Evolutionary conservation across 1,140 invertebrate genomes (phyloP), one percentile per base, ranked within the genome.

Genomic region (Pogonognathellus flavescens): DNA sequence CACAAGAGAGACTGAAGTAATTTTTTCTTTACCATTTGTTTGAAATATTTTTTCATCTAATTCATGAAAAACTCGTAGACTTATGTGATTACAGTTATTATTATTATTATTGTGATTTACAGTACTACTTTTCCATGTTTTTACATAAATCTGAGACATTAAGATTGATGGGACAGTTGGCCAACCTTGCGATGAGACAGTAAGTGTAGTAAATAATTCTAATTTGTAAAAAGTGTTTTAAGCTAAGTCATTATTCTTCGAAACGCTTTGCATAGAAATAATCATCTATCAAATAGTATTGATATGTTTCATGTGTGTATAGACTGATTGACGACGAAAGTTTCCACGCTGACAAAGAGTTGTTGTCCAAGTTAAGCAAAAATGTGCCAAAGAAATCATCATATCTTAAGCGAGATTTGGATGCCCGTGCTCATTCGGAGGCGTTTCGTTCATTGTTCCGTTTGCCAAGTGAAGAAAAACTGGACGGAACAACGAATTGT

Each of bases 151-250:
- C 93, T 59, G 97, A 99, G 91, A 97, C 97, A 0, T 98, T 95
- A 91, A 92, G 93, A 60, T 90, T 99, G 83, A 98, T 99, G 94
- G 95, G 97, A 89, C 98, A 99, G 91, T 92, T 99, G 55, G 96
- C 96, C 70, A 99, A 99, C 92, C 94, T 99, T 91, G 97, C 97
- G 62, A 98, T 99, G 94, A 97, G 97, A 93, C 95, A 97, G 93
- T 94, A 91, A 91, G 93, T 81, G 5, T 22, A 41, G 31, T n/a
- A n/a, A n/a, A n/a, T n/a, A n/a, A n/a, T n/a, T n/a, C n/a, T n/a
- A n/a, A n/a, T n/a, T n/a, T n/a, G n/a, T n/a, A n/a, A n/a, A n/a
- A n/a, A n/a, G n/a, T n/a, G n/a, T n/a, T n/a, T n/a, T n/a, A n/a
- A n/a, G n/a, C n/a, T n/a, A n/a, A n/a, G n/a, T n/a, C n/a, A n/a